Percentiles rank a stretch among this genome's conserved stretches.
Evolutionary conservation across 2,113 vertebrate genomes (phyloP).

Genomic region (Rhodinocichla rosea): DNA sequence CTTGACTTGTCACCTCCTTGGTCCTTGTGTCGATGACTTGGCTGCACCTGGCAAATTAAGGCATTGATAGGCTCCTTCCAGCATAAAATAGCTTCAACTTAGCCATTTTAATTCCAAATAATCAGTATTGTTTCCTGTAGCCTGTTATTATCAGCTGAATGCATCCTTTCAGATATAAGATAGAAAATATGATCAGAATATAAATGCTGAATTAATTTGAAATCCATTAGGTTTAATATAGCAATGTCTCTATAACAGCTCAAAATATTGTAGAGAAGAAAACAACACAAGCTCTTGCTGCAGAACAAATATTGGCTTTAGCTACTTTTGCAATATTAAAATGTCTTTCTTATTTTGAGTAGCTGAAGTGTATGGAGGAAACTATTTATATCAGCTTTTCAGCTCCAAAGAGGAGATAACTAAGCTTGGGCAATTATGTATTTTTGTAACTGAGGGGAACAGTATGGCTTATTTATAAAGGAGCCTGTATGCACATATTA

Average conservation of each 20-base stretch:
- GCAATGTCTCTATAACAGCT: neutral
- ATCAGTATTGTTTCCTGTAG: neutral
- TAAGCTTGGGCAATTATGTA: neutral
- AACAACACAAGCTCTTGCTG: neutral
- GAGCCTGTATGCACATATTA: neutral
- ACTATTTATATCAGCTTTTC: conserved; percentile 11
- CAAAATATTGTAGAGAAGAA: neutral
- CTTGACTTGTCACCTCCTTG: neutral
- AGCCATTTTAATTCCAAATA: neutral
- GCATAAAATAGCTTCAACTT: neutral
- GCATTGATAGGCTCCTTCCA: neutral
- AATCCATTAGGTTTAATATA: conserved; percentile 4
- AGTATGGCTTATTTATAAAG: neutral
- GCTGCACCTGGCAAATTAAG: neutral
- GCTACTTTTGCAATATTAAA: conserved; percentile 11
- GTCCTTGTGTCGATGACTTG: neutral
- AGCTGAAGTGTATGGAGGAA: neutral
- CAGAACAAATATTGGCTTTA: conserved; percentile 12
- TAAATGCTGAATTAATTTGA: neutral
- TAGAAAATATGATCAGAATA: neutral
- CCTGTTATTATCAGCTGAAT: neutral
- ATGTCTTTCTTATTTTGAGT: conserved; percentile 3
- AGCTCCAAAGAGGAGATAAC: neutral
- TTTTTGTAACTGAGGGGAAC: neutral
- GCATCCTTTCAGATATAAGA: neutral